phyloP scores from a whole-genome alignment of 2,797 vertebrate species.

The Brachyrhaphis roseni region DNA sequence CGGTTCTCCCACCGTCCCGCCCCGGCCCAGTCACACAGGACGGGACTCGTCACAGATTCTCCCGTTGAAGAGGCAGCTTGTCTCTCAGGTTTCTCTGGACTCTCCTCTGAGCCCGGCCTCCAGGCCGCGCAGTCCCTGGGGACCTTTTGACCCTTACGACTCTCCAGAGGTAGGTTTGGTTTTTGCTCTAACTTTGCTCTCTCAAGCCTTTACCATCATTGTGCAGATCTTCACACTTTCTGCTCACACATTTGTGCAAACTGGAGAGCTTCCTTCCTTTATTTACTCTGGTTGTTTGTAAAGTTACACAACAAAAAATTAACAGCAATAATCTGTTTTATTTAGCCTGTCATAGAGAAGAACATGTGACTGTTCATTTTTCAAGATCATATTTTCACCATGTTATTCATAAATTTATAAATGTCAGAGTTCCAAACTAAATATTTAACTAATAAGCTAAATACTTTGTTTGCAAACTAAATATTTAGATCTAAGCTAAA shows the following conservation, averaged over 20 bases:
- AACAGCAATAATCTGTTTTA: too few species aligned
- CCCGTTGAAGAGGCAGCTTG: constrained; percentile 53
- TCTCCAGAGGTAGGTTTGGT: constrained; percentile 85
- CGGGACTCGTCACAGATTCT: constrained; percentile 45
- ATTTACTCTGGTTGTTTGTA: too few species aligned
- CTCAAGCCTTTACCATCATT: background rate
- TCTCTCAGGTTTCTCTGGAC: constrained; percentile 78
- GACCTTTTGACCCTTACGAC: constrained; percentile 90
- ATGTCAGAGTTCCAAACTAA: too few species aligned
- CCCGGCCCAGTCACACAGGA: constrained; percentile 37
- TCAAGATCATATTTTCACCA: too few species aligned
- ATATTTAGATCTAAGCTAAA: too few species aligned
- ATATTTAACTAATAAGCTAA: too few species aligned
- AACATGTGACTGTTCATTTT: too few species aligned
- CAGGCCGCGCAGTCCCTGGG: constrained; percentile 89
- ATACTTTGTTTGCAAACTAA: too few species aligned
- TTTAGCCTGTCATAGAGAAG: too few species aligned
- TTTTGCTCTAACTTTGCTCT: background rate
- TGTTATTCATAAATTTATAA: too few species aligned
- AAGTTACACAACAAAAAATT: too few species aligned
- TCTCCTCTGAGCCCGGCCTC: constrained; percentile 82
- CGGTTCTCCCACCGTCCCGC: constrained; percentile 42
- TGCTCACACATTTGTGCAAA: background rate
- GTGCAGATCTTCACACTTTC: background rate
- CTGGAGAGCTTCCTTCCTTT: background rate